phyloP scores from a whole-genome alignment of 2,888 invertebrate genomes.

The Meteorus colon region DNA sequence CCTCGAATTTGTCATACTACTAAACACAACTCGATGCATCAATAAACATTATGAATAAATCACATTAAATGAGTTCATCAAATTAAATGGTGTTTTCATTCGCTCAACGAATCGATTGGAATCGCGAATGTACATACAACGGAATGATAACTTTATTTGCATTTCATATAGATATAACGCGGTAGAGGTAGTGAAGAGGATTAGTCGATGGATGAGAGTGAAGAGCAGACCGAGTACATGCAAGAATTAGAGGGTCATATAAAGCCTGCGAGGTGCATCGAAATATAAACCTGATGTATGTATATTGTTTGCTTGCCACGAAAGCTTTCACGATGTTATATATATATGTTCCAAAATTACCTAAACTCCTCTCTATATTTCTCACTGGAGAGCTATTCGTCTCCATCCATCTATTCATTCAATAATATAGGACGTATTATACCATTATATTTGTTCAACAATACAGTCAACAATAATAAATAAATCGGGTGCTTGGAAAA shows the following conservation, averaged over 20 bases:
- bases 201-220: conserved; percentile 1
- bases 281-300: conserved; percentile 32
- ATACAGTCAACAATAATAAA: conserved; percentile 53
- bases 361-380: conserved; percentile 47
- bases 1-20: too few relatives aligned
- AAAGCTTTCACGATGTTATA: conserved; percentile 53
- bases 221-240: neutral
- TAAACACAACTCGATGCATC: too few relatives aligned
- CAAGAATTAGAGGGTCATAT: conserved; percentile 12
- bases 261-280: conserved; percentile 43
- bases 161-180: neutral
- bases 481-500: conserved; percentile 44
- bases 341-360: conserved; percentile 56
- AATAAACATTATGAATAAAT: too few relatives aligned
- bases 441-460: conserved; percentile 25
- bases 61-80: neutral
- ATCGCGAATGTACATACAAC: neutral
- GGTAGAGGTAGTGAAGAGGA: neutral
- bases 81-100: conserved; percentile 5
- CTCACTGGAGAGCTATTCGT: conserved; percentile 45
- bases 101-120: conserved; percentile 9
- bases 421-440: neutral
- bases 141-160: conserved; percentile 13
- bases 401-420: neutral
- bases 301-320: conserved; percentile 40